Percentiles rank a stretch among this genome's conserved stretches.
Evolutionary conservation across 2,888 invertebrate genomes (phyloP).

Genomic region (Orchesella flavescens): DNA sequence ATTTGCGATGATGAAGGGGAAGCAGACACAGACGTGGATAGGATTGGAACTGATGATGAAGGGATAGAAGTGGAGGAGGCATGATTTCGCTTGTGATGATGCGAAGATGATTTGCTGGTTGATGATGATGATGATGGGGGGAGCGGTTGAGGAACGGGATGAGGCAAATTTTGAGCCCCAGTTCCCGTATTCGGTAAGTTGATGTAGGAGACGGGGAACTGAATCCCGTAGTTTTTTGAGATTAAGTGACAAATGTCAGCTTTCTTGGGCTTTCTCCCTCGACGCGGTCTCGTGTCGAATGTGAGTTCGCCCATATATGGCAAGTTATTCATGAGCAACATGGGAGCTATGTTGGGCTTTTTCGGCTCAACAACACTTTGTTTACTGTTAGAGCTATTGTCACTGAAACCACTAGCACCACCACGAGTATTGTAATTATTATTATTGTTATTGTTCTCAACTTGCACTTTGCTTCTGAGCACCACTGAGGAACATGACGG

Average conservation of each 20-base stretch:
- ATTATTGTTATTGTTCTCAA: not conserved
- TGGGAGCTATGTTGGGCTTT: constrained; percentile 56
- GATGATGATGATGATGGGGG: not conserved
- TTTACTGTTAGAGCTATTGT: not conserved
- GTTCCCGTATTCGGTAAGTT: constrained; percentile 62
- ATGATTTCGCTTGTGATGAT: not conserved
- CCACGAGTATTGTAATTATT: constrained; percentile 5
- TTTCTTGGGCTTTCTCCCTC: constrained; percentile 92
- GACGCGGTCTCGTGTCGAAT: constrained; percentile 85
- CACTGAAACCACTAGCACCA: constrained; percentile 1
- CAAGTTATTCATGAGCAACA: constrained; percentile 76
- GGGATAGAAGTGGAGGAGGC: no score
- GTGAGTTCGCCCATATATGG: constrained; percentile 96
- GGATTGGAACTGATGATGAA: not conserved
- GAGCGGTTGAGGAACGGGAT: not conserved
- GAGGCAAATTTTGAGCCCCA: not conserved
- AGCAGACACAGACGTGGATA: not conserved
- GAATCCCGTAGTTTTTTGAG: constrained; percentile 89
- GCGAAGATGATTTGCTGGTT: no score
- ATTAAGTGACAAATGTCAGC: constrained; percentile 93
- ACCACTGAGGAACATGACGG: not conserved
- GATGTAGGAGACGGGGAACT: constrained; percentile 70
- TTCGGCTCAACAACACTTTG: constrained; percentile 15
- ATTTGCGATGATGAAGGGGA: not conserved
- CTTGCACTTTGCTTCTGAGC: constrained; percentile 2